Evolutionary conservation across 2,888 invertebrate genomes (phyloP).

Genomic region (Acronicta alni): DNA sequence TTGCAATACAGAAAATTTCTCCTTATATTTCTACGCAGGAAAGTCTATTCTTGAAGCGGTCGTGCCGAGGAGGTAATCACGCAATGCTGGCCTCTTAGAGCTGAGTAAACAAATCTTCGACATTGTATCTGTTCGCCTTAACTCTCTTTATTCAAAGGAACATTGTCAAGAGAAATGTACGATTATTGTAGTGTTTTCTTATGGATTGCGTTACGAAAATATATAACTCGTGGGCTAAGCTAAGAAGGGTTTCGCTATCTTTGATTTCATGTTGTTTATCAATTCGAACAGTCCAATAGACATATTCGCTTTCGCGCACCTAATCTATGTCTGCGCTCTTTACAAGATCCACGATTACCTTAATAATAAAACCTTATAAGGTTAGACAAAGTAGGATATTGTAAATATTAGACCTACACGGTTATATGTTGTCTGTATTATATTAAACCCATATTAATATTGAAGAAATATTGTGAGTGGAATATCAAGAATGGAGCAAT

Average conservation of each 20-base stretch:
- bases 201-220: constrained; percentile 87
- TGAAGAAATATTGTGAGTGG: constrained; percentile 17
- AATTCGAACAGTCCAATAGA: constrained; percentile 81
- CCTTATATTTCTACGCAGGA: constrained; percentile 70
- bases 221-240: constrained; percentile 80
- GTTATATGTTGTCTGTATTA: constrained; percentile 5
- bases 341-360: constrained; percentile 70
- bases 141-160: constrained; percentile 88
- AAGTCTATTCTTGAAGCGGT: constrained; percentile 75
- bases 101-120: constrained; percentile 86
- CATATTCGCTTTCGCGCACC: constrained; percentile 76
- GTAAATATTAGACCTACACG: constrained; percentile 7
- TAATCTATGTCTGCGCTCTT: constrained; percentile 75
- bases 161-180: constrained; percentile 88
- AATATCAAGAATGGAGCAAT: constrained; percentile 44
- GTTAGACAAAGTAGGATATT: constrained; percentile 33
- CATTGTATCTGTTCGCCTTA: constrained; percentile 86
- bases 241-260: constrained; percentile 81
- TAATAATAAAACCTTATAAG: constrained; percentile 49
- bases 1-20: constrained; percentile 64
- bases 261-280: constrained; percentile 84
- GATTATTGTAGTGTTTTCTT: constrained; percentile 86
- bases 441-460: constrained; percentile 20
- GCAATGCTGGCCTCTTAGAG: constrained; percentile 79
- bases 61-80: constrained; percentile 73